These are phyloP conservation scores for Cygnus atratus DNA, from an alignment of 2,113 vertebrate genomes.

Conservation along the genomic window DNA sequence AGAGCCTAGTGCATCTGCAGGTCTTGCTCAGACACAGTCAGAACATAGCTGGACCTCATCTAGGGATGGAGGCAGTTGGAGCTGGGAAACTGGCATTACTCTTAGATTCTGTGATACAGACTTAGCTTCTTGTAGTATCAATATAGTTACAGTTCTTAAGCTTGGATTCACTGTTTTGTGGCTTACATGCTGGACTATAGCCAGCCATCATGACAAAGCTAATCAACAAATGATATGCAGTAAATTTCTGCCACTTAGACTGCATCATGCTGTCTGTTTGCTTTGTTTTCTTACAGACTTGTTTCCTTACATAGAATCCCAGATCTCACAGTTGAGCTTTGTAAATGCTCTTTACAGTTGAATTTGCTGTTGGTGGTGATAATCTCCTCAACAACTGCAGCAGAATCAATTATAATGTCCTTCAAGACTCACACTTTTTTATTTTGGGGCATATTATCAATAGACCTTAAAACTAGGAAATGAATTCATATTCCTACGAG, in stretches of 20 bases:
- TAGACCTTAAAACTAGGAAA: not conserved
- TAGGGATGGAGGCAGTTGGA: not conserved
- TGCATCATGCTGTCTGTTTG: not conserved
- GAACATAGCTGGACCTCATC: not conserved
- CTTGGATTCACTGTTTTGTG: not conserved
- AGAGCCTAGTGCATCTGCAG: not conserved
- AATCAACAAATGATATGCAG: not conserved
- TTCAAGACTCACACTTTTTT: not conserved
- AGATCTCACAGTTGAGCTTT: not conserved
- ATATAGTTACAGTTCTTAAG: not conserved
- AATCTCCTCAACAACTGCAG: not conserved
- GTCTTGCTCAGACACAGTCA: not conserved
- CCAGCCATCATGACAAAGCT: not conserved
- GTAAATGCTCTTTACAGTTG: not conserved
- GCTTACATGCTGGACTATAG: not conserved
- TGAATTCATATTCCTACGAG: not conserved
- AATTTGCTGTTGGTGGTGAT: not conserved
- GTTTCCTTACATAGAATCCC: not conserved
- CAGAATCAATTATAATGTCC: not conserved
- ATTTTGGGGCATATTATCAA: not conserved
- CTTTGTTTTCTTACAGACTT: not conserved
- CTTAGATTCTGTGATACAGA: not conserved
- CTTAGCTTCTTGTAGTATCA: not conserved
- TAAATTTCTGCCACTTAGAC: not conserved
- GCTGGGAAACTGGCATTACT: not conserved